Conservation (phyloP, 2,113 vertebrate genomes). For the Dromaius novaehollandiae region DNA sequence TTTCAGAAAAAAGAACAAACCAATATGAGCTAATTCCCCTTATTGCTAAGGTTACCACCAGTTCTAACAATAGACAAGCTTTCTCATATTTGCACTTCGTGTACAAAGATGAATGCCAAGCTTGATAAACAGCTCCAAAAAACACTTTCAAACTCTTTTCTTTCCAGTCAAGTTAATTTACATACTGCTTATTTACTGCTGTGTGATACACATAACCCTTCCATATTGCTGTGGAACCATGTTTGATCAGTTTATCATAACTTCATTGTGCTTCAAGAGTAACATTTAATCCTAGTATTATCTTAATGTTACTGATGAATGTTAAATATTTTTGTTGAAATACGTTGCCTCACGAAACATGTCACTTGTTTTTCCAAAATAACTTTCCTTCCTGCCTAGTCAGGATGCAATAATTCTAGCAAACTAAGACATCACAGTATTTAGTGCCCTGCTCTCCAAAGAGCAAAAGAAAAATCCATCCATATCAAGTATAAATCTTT, state of each 20-base stretch:
- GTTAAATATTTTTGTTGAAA: neutral
- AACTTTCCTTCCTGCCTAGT: neutral
- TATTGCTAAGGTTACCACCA: neutral
- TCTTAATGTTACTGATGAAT: neutral
- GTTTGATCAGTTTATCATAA: neutral
- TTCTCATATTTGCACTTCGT: neutral
- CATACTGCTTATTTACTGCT: neutral
- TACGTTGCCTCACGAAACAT: neutral
- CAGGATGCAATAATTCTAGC: neutral
- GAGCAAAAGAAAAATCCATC: neutral
- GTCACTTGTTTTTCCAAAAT: neutral
- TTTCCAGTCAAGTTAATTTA: neutral
- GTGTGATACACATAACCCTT: neutral
- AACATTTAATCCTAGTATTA: neutral
- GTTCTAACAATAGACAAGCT: neutral
- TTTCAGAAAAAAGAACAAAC: neutral
- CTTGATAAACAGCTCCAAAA: neutral
- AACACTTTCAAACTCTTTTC: neutral
- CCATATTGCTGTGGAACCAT: neutral
- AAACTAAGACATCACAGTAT: neutral
- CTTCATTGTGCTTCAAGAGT: neutral
- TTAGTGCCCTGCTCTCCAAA: neutral
- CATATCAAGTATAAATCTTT: neutral
- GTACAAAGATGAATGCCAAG: neutral
- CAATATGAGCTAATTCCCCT: neutral